Evolutionary conservation across 2,888 invertebrate genomes (phyloP), one percentile per base, ranked within the genome.

Genomic region (Sinhomidia bicolor): DNA sequence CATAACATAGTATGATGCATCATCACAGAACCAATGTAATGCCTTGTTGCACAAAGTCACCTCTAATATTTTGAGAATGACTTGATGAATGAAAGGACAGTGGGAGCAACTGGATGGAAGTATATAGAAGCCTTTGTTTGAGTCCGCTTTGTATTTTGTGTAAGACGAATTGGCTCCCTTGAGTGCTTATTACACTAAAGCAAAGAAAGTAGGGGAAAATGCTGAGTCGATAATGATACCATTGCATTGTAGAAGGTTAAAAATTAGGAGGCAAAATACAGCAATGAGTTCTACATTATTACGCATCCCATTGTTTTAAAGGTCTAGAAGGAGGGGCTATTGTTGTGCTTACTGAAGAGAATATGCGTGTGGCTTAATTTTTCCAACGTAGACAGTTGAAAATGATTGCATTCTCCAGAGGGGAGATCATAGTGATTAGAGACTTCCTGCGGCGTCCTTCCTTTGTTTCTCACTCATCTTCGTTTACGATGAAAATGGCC

Each of bases 371-470:
- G 71, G 71, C 71, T 71, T 71, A 3, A 41, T 44, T 71, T 71
- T 71, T 65, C 20, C 20, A 14, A 47, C 17, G 29, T 14, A 62
- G 29, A 10, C 29, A 17, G 32, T 7, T 20, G 41, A 2, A 44
- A 10, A 71, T 7, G 4, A 1, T 17, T 32, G 17, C 10, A 41
- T 71, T 71, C 20, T 71, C 44, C 71, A 71, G 71, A 41, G 44
- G 41, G 44, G 44, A 44, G 44, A 71, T 44, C 10, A 44, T 68
- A 29, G 1, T 44, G 71, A 71, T 71, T 71, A 71, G 20, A 20
- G 71, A 71, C 44, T 71, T 71, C 71, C 71, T 71, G 71, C 23
- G 71, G 71, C 71, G 71, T 65, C 65, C 32, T 65, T 65, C 32
- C 32, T 26, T 7, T 60, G 2, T 65, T 65, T 65, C 65, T 32